A percentile compares a stretch with the other conserved stretches of the same genome.
Conservation (phyloP, 2,888 invertebrate genomes). For the Junonia oenone region DNA sequence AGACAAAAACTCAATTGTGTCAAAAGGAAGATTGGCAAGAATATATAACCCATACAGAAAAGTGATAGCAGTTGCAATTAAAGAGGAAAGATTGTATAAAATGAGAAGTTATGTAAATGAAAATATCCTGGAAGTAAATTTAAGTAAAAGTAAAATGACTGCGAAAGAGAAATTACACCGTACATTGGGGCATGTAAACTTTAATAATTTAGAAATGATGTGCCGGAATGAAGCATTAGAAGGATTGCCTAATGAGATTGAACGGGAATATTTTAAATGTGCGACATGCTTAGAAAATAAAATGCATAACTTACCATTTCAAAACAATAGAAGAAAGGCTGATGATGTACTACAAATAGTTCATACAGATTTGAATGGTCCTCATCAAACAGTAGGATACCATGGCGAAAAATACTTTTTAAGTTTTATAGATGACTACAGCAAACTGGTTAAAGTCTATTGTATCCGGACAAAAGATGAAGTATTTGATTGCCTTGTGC, state of each 20-base stretch:
- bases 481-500: slow-evolving; percentile 24
- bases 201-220: slow-evolving; percentile 23
- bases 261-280: slow-evolving; percentile 21
- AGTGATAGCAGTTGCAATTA: slow-evolving; percentile 3
- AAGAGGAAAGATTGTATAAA: slow-evolving; percentile 22
- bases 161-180: slow-evolving; percentile 26
- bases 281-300: slow-evolving; percentile 26
- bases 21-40: slow-evolving; percentile 20
- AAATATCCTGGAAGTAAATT: slow-evolving; percentile 13
- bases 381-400: slow-evolving; percentile 16
- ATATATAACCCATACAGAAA: slow-evolving; percentile 20
- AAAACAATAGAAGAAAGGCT: slow-evolving; percentile 26
- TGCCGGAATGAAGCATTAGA: slow-evolving; percentile 22
- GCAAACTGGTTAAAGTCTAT: slow-evolving; percentile 27
- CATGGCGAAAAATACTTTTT: slow-evolving; percentile 26
- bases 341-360: slow-evolving; percentile 25
- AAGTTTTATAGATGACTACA: slow-evolving; percentile 12
- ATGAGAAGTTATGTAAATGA: slow-evolving; percentile 20
- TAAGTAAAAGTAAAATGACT: slow-evolving; percentile 12
- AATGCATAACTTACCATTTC: slow-evolving; percentile 31
- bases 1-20: slow-evolving; percentile 27
- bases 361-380: slow-evolving; percentile 29
- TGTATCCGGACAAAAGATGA: slow-evolving; percentile 26
- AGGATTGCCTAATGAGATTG: slow-evolving; percentile 4
- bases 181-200: slow-evolving; percentile 26